Evolutionary conservation across 1,140 invertebrate species (phyloP).

Genomic region (Hypsibius dujardini): DNA sequence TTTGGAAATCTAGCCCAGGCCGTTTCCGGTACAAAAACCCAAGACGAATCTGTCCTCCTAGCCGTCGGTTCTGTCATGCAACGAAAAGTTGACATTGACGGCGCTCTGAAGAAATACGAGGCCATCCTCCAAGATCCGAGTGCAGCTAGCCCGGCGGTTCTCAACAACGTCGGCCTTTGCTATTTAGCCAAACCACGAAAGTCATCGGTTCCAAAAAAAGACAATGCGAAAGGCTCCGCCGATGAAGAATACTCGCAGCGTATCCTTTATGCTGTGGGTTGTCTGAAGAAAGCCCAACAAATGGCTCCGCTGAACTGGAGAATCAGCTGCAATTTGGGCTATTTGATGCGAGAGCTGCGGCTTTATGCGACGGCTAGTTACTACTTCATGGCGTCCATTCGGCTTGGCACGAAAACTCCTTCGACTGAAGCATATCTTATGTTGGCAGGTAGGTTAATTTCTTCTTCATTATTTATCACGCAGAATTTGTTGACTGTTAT

Average conservation of each 20-base stretch:
- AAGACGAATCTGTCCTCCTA: neutral
- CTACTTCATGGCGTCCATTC: constrained; percentile 7
- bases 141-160: neutral
- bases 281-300: constrained; percentile 12
- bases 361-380: neutral
- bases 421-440: neutral
- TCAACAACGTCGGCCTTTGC: constrained; percentile 3
- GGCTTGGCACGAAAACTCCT: neutral
- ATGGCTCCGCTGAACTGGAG: neutral
- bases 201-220: neutral
- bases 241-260: neutral
- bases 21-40: neutral
- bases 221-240: neutral
- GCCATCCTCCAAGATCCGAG: constrained; percentile 6
- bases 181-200: constrained; percentile 1
- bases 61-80: constrained; percentile 15
- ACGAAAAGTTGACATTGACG: neutral
- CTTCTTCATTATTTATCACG: neutral
- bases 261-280: neutral
- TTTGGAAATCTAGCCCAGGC: constrained; percentile 10
- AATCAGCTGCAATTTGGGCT: constrained; percentile 5
- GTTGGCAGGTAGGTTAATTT: neutral
- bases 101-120: constrained; percentile 16
- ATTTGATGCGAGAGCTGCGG: neutral
- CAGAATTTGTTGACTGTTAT: too few species aligned